Percentiles rank a stretch among this genome's conserved stretches.
These are phyloP conservation scores for Holacanthella duospinosa DNA, from an alignment of 2,888 invertebrate genomes.

Conservation along the genomic window DNA sequence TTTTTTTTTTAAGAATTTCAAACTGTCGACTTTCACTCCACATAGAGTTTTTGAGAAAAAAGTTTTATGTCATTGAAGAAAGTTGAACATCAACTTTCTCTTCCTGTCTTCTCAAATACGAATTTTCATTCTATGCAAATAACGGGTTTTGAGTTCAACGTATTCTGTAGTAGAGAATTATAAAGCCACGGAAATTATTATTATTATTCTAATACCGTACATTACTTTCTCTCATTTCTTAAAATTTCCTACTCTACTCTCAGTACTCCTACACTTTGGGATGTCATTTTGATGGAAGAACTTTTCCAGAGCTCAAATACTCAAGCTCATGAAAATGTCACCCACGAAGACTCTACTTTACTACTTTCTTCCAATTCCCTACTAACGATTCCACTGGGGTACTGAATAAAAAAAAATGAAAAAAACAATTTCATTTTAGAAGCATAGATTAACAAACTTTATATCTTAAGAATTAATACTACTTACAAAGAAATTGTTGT, in stretches of 20 bases:
- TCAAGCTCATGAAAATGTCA: background rate
- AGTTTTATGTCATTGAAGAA: constrained; percentile 19
- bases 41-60: constrained; percentile 1
- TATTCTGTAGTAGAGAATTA: background rate
- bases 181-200: constrained; percentile 1
- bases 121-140: constrained; percentile 4
- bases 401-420: too few species aligned
- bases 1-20: constrained; percentile 13
- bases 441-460: too few species aligned
- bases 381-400: too few species aligned
- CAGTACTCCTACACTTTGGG: too few species aligned
- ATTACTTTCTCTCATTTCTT: constrained; percentile 3
- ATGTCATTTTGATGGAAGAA: too few species aligned
- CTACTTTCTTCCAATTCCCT: too few species aligned
- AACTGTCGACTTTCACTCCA: background rate
- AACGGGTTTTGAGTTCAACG: background rate
- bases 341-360: too few species aligned
- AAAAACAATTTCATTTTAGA: too few species aligned
- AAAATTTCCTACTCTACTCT: background rate
- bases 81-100: background rate
- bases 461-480: too few species aligned
- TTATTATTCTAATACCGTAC: constrained; percentile 3
- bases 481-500: too few species aligned
- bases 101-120: background rate
- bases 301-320: too few species aligned